Percentiles rank a stretch among this genome's conserved stretches.
These are phyloP conservation scores for Muscicapa adusta DNA, from an alignment of 2,113 vertebrate species.

Conservation along the genomic window DNA sequence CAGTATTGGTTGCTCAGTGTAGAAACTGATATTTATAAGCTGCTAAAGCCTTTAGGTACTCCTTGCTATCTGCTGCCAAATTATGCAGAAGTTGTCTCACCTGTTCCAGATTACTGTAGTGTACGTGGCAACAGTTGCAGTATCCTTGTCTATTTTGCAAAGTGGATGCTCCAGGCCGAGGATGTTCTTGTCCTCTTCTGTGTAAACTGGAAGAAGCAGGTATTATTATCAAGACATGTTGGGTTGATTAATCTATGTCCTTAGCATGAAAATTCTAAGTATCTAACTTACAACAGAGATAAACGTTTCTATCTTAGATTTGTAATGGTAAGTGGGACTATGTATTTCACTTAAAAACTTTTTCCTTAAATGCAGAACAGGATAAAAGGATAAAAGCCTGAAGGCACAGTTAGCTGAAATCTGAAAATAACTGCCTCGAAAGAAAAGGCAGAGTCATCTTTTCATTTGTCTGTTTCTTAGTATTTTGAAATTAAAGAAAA, in stretches of 20 bases:
- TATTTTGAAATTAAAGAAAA: background rate
- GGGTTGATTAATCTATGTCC: background rate
- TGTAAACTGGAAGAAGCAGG: conserved; percentile 42
- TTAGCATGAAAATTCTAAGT: background rate
- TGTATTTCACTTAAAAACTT: background rate
- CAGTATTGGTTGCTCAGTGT: background rate
- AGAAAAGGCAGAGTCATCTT: background rate
- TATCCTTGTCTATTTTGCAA: conserved; percentile 82
- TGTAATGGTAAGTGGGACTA: background rate
- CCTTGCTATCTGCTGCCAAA: background rate
- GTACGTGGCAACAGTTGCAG: conserved; percentile 87
- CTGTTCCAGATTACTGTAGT: conserved; percentile 87
- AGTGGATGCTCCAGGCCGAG: conserved; percentile 52
- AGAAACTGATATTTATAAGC: background rate
- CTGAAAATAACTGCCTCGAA: background rate
- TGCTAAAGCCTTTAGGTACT: background rate
- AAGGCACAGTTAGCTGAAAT: background rate
- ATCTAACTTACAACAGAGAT: background rate
- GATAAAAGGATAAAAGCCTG: background rate
- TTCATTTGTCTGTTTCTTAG: background rate
- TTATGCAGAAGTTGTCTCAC: conserved; percentile 61
- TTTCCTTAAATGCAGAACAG: background rate
- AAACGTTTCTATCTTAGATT: background rate
- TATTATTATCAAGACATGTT: background rate
- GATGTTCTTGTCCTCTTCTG: conserved; percentile 35